Evolutionary conservation across 1,140 invertebrate genomes (phyloP), one percentile per base, ranked within the genome.

Genomic region (Drosophila asahinai): DNA sequence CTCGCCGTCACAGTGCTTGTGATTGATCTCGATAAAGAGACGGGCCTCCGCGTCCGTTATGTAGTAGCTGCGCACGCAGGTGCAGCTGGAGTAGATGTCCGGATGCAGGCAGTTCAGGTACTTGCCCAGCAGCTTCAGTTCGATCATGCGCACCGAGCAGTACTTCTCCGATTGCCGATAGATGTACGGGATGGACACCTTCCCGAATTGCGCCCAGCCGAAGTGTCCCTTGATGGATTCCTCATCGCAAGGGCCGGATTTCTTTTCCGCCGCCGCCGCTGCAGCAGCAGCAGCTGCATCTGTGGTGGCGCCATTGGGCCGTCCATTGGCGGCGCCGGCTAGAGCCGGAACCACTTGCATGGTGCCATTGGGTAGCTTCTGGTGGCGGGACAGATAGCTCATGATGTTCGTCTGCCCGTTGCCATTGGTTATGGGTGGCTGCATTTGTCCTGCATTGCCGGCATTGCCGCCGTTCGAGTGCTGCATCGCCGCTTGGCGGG

Each of bases 11-110:
- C 98, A 98, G 91, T 99, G 98, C 93, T 96, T 97, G 36, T 95
- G 94, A 94, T 99, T 99, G 71, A 99, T 98, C 93, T 99, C 98
- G 92, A 98, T 98, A 27, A 99, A 95, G 15, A 99, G 94, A 71
- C 97, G 96, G 51, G 97, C 96, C 94, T 99, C 98, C 4, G 96
- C 95, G 74, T 97, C 97, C 7, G 97, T 99, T 63, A 99, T 98
- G 92, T 97, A 99, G 93, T 98, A 98, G 94, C 97, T 98, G 65
- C 97, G 95, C 59, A 99, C 97, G 92, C 97, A 97, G 2, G 97
- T 98, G 93, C 97, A 98, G 62, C 94, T 95, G 76, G 94, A 95
- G 93, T 97, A 97, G 75, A 98, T 96, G 83, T 97, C 97, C 54
- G 96, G 95, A 93, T 97, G 96, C 40, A 98, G 93, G 83, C 96